Percentiles rank a stretch among this genome's conserved stretches.
phyloP scores from a whole-genome alignment of 2,888 invertebrate genomes.

The Pardosa pseudoannulata region DNA sequence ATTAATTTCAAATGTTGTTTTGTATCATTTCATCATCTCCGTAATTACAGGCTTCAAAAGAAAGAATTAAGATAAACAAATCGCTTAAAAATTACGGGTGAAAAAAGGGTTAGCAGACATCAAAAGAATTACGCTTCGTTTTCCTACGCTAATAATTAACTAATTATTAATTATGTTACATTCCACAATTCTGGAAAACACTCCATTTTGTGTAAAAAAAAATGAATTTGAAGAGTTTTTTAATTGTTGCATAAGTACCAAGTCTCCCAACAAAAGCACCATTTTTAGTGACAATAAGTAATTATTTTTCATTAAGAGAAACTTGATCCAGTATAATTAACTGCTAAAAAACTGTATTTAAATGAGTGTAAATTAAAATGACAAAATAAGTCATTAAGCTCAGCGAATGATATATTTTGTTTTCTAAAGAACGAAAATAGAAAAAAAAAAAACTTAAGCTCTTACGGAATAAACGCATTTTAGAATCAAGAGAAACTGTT shows the following conservation, averaged over 20 bases:
- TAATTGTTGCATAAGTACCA: neutral
- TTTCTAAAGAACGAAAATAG: neutral
- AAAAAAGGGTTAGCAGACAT: slow-evolving; percentile 8
- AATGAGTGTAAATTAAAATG: slow-evolving; percentile 19
- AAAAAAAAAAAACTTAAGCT: neutral
- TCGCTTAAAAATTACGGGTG: slow-evolving; percentile 27
- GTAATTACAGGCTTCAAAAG: neutral
- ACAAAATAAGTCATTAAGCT: slow-evolving; percentile 13
- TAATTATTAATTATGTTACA: slow-evolving; percentile 68
- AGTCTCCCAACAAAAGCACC: neutral
- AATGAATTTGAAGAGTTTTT: slow-evolving; percentile 16
- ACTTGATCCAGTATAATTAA: slow-evolving; percentile 6
- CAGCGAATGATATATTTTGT: neutral
- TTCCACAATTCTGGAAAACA: slow-evolving; percentile 39
- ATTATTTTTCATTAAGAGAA: slow-evolving; percentile 15
- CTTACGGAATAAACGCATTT: neutral
- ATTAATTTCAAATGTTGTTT: slow-evolving; percentile 15
- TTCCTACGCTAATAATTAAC: slow-evolving; percentile 44
- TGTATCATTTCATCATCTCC: slow-evolving; percentile 4
- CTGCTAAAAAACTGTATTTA: slow-evolving; percentile 13
- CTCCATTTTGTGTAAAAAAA: neutral
- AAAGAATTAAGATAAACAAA: neutral
- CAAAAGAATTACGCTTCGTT: slow-evolving; percentile 14
- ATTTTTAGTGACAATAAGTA: slow-evolving; percentile 15
- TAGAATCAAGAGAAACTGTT: neutral